Evolutionary conservation across 2,113 vertebrate genomes (phyloP), one percentile per base, ranked within the genome.

Genomic region (Malurus cyaneus): DNA sequence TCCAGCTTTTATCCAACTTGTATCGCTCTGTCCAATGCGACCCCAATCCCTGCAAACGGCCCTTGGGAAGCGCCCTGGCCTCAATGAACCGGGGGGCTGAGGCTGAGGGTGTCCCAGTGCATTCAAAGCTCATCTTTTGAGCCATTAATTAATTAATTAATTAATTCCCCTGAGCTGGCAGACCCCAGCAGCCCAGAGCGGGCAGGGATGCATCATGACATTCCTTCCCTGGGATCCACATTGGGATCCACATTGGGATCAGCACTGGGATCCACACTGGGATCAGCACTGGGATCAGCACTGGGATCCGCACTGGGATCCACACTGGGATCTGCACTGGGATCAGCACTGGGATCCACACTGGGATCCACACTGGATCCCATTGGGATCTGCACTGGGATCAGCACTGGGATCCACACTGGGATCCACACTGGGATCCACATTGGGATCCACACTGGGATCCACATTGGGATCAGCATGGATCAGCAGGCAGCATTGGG

Each of bases 21-120:
- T 24, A 0, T 18, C 7, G 28, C 17, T 29, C 8, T 18, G 25
- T n/a, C 34, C 0, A 0, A 15, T 34, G 44, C 3, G 1, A 54
- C 41, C 29, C 16, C 1, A 0, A 46, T 26, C 60, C 71, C 52
- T n/a, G 5, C 73, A 11, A 44, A 21, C 21, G 1, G 19, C 81
- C 53, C 46, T 42, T n/a, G n/a, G n/a, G n/a, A n/a, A n/a, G n/a
- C n/a, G n/a, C n/a, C n/a, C n/a, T 0, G 1, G 18, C 56, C 81
- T 44, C 34, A 20, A 3, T 73, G 41, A 39, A 18, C 13, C 50
- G 7, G 50, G 50, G 19, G 2, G 9, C 17, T 4, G 8, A 18
- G 72, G 67, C 77, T 42, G 34, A 5, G 50, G 8, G 70, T 80
- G 70, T 36, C 73, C 65, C 8, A 66, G 36, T 6, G 13, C 86